Evolutionary conservation across 2,113 vertebrate genomes (phyloP).

Genomic region (Cottus gobio): DNA sequence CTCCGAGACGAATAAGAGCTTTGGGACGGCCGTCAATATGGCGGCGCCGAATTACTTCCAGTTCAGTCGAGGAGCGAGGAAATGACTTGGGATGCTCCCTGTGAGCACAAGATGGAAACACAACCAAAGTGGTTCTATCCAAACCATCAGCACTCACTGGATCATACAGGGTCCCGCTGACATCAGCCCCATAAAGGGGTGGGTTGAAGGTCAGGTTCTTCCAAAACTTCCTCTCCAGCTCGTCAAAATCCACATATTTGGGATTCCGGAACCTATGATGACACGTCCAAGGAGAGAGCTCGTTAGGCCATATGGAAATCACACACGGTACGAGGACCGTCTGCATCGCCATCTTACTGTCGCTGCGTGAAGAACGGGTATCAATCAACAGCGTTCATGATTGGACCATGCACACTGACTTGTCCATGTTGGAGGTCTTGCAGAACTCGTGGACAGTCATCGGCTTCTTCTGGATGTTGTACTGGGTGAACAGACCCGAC

Average conservation of each 20-base stretch:
- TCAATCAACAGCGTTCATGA: too few relatives aligned
- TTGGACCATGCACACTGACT: slow-evolving; percentile 80
- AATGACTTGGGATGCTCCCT: too few relatives aligned
- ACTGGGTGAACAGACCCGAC: slow-evolving; percentile 98
- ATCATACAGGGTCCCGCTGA: slow-evolving; percentile 94
- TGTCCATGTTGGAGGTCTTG: slow-evolving; percentile 92
- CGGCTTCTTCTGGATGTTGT: slow-evolving; percentile 99
- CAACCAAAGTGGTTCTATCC: neutral
- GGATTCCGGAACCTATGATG: slow-evolving; percentile 91
- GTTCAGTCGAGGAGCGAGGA: too few relatives aligned
- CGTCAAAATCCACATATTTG: slow-evolving; percentile 91
- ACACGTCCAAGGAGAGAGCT: neutral
- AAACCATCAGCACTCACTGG: slow-evolving; percentile 80
- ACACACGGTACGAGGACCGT: neutral
- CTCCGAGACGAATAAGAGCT: too few relatives aligned
- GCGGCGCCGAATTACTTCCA: too few relatives aligned
- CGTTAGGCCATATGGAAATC: neutral
- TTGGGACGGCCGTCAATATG: too few relatives aligned
- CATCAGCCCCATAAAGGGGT: slow-evolving; percentile 95
- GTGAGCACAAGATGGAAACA: neutral
- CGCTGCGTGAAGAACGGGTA: neutral
- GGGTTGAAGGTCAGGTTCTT: slow-evolving; percentile 97
- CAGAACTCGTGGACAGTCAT: slow-evolving; percentile 96
- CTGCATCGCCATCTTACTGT: neutral
- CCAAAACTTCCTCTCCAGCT: slow-evolving; percentile 98